Conservation (phyloP, 2,113 vertebrate genomes). For the Dipodomys stephensi region DNA sequence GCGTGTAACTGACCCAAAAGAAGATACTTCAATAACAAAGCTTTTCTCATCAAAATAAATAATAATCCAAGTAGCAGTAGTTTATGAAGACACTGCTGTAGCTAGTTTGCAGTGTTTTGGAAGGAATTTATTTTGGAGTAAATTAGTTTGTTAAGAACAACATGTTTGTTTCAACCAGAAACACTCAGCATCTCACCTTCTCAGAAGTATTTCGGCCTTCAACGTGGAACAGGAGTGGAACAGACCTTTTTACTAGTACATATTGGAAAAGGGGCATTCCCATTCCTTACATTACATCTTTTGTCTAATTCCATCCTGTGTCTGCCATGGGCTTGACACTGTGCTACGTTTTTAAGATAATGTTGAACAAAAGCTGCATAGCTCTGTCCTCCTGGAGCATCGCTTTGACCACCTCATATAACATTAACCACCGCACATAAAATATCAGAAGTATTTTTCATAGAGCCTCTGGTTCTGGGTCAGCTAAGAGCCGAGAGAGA, state of each 20-base stretch:
- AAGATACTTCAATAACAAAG: conserved; percentile 65
- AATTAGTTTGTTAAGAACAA: conserved; percentile 30
- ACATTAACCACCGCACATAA: background rate
- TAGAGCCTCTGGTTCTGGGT: background rate
- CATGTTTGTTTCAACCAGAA: background rate
- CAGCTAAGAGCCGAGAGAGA: background rate
- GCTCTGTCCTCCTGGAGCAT: no score
- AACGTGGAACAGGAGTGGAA: background rate
- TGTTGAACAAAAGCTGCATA: background rate
- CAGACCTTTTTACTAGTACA: background rate
- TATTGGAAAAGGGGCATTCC: background rate
- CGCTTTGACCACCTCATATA: no score
- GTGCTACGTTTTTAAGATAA: background rate
- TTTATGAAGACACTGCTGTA: background rate
- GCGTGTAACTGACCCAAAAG: background rate
- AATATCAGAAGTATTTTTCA: background rate
- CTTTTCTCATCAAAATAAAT: conserved; percentile 63
- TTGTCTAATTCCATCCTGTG: background rate
- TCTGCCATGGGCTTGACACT: background rate
- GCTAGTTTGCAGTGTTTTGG: background rate
- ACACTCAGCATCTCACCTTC: background rate
- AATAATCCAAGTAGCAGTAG: background rate
- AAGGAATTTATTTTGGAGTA: background rate
- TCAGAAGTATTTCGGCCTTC: conserved; percentile 39
- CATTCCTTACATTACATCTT: conserved; percentile 1